A percentile compares a stretch with the other conserved stretches of the same genome.
phyloP scores from a whole-genome alignment of 2,888 invertebrate species.

The Lysandra coridon region DNA sequence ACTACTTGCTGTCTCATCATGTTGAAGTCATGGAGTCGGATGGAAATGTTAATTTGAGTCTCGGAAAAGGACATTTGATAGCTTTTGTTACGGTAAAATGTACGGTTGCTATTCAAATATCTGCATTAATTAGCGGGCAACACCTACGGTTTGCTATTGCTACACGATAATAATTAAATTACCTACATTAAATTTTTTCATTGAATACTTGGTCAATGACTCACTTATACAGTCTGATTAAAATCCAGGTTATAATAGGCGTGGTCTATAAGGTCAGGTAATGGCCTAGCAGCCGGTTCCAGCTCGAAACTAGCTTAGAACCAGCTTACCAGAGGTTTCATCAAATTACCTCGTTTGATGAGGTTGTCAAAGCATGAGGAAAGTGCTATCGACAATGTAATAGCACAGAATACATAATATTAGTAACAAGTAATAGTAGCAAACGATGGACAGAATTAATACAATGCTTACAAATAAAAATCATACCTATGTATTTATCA shows the following conservation, averaged over 20 bases:
- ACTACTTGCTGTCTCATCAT: too few species aligned
- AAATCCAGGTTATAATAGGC: conserved; percentile 10
- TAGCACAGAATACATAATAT: too few species aligned
- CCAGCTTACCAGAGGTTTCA: neutral
- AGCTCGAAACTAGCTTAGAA: neutral
- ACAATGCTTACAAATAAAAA: too few species aligned
- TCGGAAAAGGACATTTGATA: too few species aligned
- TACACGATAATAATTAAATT: neutral
- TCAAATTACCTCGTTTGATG: neutral
- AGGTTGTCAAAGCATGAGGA: neutral
- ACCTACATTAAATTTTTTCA: neutral
- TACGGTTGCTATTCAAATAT: too few species aligned
- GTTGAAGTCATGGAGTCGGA: too few species aligned
- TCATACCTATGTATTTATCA: too few species aligned
- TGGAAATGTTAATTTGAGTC: too few species aligned
- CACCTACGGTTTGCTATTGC: neutral
- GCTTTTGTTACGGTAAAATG: too few species aligned
- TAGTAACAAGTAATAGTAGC: too few species aligned
- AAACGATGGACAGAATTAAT: too few species aligned
- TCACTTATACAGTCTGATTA: neutral
- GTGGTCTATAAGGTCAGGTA: conserved; percentile 2
- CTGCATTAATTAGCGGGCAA: neutral
- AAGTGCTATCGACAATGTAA: neutral
- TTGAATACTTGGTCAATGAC: conserved; percentile 1
- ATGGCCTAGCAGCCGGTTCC: neutral